A percentile compares a stretch with the other conserved stretches of the same genome.
These are phyloP conservation scores for Epistrophella euchroma DNA, from an alignment of 2,888 invertebrate species.

Conservation along the genomic window DNA sequence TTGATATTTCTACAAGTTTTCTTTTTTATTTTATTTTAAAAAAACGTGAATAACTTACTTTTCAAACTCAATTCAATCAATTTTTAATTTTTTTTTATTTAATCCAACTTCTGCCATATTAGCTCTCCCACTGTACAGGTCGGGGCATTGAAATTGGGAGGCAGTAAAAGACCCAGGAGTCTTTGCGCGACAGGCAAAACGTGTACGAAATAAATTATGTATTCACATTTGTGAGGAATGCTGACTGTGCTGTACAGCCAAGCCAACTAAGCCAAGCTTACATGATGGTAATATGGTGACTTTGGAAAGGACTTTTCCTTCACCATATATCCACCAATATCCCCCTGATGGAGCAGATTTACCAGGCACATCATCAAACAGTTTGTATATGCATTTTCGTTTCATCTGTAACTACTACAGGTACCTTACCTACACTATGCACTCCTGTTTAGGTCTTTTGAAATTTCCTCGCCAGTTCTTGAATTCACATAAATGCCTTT, in stretches of 20 bases:
- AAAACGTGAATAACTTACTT: background rate
- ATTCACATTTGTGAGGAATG: conserved; percentile 74
- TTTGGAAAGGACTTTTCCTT: conserved; percentile 63
- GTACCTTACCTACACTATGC: background rate
- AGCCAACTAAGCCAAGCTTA: conserved; percentile 7
- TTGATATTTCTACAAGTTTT: background rate
- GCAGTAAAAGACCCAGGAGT: conserved; percentile 65
- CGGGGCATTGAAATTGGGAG: conserved; percentile 11
- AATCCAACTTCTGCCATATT: background rate
- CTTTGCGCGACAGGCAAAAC: conserved; percentile 73
- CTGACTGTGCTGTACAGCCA: conserved; percentile 43
- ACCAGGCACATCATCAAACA: conserved; percentile 9
- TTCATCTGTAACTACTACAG: conserved; percentile 29
- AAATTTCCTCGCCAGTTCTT: conserved; percentile 46
- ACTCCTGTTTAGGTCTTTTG: conserved; percentile 42
- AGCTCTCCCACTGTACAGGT: background rate
- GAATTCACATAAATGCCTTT: conserved; percentile 40
- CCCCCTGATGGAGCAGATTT: background rate
- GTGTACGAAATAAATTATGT: conserved; percentile 75
- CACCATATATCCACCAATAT: background rate
- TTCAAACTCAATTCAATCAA: background rate
- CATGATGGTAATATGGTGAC: conserved; percentile 37
- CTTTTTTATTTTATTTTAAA: background rate
- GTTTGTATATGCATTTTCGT: conserved; percentile 31
- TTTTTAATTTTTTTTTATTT: background rate